These are phyloP conservation scores for Pseudopipra pipra DNA, from an alignment of 2,113 vertebrate species.

Conservation along the genomic window DNA sequence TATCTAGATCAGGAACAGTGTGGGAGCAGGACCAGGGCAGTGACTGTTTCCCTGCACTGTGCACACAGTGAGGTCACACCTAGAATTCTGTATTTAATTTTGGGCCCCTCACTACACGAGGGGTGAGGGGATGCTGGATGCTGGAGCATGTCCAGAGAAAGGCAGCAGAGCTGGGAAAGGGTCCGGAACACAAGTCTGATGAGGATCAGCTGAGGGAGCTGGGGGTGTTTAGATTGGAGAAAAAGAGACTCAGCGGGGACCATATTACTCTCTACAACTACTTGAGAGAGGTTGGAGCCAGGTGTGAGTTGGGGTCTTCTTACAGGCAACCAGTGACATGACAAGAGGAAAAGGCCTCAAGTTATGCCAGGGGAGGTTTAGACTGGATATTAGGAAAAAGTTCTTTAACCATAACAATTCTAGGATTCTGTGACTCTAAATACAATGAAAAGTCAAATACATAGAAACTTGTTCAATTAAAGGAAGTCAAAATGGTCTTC, in stretches of 20 bases:
- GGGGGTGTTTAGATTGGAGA: background rate
- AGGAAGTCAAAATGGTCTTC: background rate
- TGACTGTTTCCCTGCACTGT: rapidly evolving
- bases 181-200: background rate
- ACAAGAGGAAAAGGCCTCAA: background rate
- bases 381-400: background rate
- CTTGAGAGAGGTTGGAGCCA: background rate
- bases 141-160: rapidly evolving
- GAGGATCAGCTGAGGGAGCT: background rate
- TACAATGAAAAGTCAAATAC: background rate
- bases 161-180: rapidly evolving
- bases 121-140: no score
- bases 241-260: background rate
- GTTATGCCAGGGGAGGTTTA: background rate
- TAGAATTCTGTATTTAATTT: rapidly evolving
- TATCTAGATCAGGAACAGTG: background rate
- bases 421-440: background rate
- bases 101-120: background rate
- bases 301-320: background rate
- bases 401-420: background rate
- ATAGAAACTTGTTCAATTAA: background rate
- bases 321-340: background rate
- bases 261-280: background rate
- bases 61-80: background rate
- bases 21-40: background rate